Evolutionary conservation across 2,888 invertebrate species (phyloP), one percentile per base, ranked within the genome.

Genomic region (Netelia melanura): DNA sequence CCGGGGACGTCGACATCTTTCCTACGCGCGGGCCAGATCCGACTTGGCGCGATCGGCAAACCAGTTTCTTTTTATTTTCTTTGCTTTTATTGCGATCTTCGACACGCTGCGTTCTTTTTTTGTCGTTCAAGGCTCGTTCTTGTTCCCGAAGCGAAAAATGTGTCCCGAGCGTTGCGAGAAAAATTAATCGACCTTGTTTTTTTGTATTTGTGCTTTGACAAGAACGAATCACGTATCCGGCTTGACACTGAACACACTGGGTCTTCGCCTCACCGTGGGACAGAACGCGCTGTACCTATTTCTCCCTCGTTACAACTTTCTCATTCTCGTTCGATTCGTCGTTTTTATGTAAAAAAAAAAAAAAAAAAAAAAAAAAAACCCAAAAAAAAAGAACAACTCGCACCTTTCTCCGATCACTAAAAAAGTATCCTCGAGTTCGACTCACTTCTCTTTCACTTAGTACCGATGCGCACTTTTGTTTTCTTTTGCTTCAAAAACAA

Each of bases 1-100:
- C 54, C 72, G 58, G 75, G 81, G 85, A 84, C 86, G 79, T 84
- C 85, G 88, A 86, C 89, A 87, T 86, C 76, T 86, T 86, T 84
- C 83, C 48, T 38, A 14, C 83, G 30, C 30, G 17, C 61, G 9
- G 58, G 44, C 78, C 83, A 84, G 81, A 71, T 75, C 84, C 84
- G 82, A 77, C 86, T 82, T 81, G 82, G 85, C 79, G 72, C 86
- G 83, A 83, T 85, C 78, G 80, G 84, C 72, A 81, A 67, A 71
- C 84, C 75, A 85, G 84, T 84, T 83, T 82, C 87, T 76, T 76
- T 85, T 80, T 38, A 6, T 38, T 38, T 38, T 38, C 1, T 38
- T 38, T 38, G 1, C 6, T 38, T 38, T 38, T 38, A 38, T 38
- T 6, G 38, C 38, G 38, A 38, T 75, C 79, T 75, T 70, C 74